Conservation (phyloP, 2,113 vertebrate species). For the Phaethornis superciliosus region DNA sequence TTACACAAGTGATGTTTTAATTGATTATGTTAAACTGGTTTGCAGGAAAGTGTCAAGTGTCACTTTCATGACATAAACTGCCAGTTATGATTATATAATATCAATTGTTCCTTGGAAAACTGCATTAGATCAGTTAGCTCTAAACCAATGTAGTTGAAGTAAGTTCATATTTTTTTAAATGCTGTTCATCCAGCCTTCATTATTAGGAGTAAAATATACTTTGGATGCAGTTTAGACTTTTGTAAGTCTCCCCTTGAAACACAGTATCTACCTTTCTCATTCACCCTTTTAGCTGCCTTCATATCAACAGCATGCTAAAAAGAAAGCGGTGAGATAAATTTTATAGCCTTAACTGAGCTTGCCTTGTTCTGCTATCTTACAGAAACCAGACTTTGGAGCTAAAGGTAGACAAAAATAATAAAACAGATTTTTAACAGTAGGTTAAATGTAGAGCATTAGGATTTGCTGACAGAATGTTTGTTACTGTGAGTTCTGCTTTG, state of each 20-base stretch:
- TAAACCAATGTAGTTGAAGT: conserved; percentile 45
- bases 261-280: conserved; percentile 4
- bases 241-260: conserved; percentile 57
- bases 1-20: conserved; percentile 75
- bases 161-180: conserved; percentile 73
- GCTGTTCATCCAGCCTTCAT: conserved; percentile 75
- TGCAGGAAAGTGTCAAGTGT: conserved; percentile 75
- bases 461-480: conserved; percentile 26
- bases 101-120: conserved; percentile 78
- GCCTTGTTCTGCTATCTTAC: neutral
- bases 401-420: conserved; percentile 20
- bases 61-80: conserved; percentile 78
- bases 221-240: conserved; percentile 63
- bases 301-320: neutral
- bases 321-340: neutral
- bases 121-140: conserved; percentile 69
- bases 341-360: neutral
- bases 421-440: conserved; percentile 17
- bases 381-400: neutral
- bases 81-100: conserved; percentile 80
- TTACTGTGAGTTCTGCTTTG: neutral
- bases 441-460: conserved; percentile 27
- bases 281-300: conserved; percentile 33
- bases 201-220: conserved; percentile 72
- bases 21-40: conserved; percentile 73